Evolutionary conservation across 2,888 invertebrate genomes (phyloP).

Genomic region (Xestia c-nigrum): DNA sequence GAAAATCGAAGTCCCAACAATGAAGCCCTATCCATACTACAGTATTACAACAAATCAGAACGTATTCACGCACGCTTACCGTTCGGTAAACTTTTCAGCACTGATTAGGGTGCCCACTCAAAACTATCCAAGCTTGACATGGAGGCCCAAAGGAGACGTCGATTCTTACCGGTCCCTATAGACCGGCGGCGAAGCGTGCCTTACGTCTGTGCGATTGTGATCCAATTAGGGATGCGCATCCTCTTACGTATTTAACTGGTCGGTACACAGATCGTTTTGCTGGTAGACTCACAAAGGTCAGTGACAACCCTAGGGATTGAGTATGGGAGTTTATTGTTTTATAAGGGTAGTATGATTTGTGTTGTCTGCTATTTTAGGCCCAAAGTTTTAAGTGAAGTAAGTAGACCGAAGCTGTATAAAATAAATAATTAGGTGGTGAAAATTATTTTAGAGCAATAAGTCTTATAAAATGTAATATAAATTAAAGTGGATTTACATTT

Average conservation of each 20-base stretch:
- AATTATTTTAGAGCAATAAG: not conserved
- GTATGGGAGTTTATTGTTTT: constrained; percentile 65
- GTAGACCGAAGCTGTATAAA: not conserved
- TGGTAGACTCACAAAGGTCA: constrained; percentile 70
- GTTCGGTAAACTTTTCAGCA: constrained; percentile 67
- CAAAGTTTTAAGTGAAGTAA: not conserved
- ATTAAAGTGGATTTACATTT: not conserved
- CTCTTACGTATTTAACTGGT: constrained; percentile 87
- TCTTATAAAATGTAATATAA: not conserved
- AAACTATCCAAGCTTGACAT: constrained; percentile 75
- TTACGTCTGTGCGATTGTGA: constrained; percentile 86
- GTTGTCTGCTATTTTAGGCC: constrained; percentile 3
- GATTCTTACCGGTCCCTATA: constrained; percentile 75
- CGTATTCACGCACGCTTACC: constrained; percentile 67
- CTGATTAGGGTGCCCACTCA: constrained; percentile 68
- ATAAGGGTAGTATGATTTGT: constrained; percentile 55
- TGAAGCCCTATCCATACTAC: constrained; percentile 20
- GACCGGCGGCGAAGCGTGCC: constrained; percentile 77
- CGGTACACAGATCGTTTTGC: constrained; percentile 80
- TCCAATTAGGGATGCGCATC: constrained; percentile 87
- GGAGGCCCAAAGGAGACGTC: constrained; percentile 74
- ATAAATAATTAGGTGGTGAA: not conserved
- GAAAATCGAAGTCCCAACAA: constrained; percentile 37
- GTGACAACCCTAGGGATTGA: constrained; percentile 63
- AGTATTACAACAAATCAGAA: constrained; percentile 52